These are phyloP conservation scores for Eufriesea mexicana DNA, from an alignment of 1,140 invertebrate genomes.

Conservation along the genomic window DNA sequence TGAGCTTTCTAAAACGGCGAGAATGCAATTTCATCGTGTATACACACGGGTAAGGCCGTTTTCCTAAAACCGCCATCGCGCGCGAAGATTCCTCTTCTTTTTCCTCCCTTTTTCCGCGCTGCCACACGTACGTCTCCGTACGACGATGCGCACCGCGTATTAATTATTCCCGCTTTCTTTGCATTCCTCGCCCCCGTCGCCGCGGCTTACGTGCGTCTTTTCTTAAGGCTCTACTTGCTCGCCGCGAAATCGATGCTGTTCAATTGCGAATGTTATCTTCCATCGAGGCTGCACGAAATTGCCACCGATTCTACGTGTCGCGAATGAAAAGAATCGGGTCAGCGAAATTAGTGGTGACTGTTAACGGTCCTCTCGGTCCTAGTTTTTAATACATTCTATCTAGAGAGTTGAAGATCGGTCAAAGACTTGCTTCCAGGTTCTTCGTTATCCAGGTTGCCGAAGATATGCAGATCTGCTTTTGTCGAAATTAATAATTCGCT, in stretches of 20 bases:
- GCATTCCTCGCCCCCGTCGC: not conserved
- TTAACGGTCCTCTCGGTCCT: not conserved
- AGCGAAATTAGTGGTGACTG: not conserved
- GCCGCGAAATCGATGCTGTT: not conserved
- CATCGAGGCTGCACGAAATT: not conserved
- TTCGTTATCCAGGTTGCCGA: too few relatives aligned
- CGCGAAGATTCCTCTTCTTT: too few relatives aligned
- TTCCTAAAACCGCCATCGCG: slow-evolving; percentile 20
- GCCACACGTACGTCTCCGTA: not conserved
- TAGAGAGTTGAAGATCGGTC: too few relatives aligned
- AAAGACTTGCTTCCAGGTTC: too few relatives aligned
- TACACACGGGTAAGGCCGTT: slow-evolving; percentile 17
- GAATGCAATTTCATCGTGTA: slow-evolving; percentile 63
- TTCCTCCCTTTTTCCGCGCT: not conserved
- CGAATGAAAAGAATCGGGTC: not conserved
- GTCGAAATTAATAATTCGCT: too few relatives aligned
- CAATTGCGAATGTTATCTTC: not conserved
- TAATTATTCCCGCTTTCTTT: slow-evolving; percentile 38
- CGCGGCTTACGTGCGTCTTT: slow-evolving; percentile 13
- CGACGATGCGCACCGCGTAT: slow-evolving; percentile 22
- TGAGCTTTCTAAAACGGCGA: slow-evolving; percentile 58
- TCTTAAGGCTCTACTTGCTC: slow-evolving; percentile 10
- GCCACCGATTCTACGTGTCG: not conserved
- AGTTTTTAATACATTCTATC: too few relatives aligned
- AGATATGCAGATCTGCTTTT: too few relatives aligned